phyloP scores from a whole-genome alignment of 2,888 invertebrate species.

The Catocala sponsa region DNA sequence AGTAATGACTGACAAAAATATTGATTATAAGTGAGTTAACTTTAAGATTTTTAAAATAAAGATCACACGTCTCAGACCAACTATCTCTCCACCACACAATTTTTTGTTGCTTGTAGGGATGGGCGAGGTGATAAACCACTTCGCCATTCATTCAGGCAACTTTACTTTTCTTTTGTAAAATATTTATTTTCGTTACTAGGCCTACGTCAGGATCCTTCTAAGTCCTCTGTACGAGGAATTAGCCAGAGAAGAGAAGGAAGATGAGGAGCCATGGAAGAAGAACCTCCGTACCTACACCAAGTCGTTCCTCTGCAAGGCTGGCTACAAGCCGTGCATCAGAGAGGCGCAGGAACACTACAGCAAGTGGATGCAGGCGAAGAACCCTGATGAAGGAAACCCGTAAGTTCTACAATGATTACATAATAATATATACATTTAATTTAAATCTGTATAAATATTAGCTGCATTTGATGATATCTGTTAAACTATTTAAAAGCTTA shows the following conservation, averaged over 20 bases:
- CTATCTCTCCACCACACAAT: too few relatives aligned
- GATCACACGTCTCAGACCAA: too few relatives aligned
- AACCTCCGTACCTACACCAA: slow-evolving; percentile 91
- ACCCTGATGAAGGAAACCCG: slow-evolving; percentile 94
- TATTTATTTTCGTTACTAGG: slow-evolving; percentile 72
- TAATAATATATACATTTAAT: neutral
- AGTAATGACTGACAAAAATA: too few relatives aligned
- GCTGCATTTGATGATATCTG: too few relatives aligned
- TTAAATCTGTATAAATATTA: too few relatives aligned
- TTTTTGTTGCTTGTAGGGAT: too few relatives aligned
- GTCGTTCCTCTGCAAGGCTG: slow-evolving; percentile 92
- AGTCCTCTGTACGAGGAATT: slow-evolving; percentile 92
- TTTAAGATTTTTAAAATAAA: too few relatives aligned
- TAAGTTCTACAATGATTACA: slow-evolving; percentile 77
- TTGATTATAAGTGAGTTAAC: too few relatives aligned
- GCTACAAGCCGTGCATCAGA: slow-evolving; percentile 92
- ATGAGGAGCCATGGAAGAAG: slow-evolving; percentile 90
- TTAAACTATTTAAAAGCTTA: too few relatives aligned
- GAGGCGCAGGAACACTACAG: slow-evolving; percentile 92
- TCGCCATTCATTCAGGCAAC: too few relatives aligned
- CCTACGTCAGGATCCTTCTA: slow-evolving; percentile 90
- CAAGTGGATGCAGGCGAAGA: slow-evolving; percentile 92
- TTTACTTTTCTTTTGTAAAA: neutral
- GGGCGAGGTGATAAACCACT: too few relatives aligned
- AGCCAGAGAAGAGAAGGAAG: slow-evolving; percentile 75